Percentiles rank a stretch among this genome's conserved stretches.
Evolutionary conservation across 2,888 invertebrate genomes (phyloP).

Genomic region (Tortrix viridana): DNA sequence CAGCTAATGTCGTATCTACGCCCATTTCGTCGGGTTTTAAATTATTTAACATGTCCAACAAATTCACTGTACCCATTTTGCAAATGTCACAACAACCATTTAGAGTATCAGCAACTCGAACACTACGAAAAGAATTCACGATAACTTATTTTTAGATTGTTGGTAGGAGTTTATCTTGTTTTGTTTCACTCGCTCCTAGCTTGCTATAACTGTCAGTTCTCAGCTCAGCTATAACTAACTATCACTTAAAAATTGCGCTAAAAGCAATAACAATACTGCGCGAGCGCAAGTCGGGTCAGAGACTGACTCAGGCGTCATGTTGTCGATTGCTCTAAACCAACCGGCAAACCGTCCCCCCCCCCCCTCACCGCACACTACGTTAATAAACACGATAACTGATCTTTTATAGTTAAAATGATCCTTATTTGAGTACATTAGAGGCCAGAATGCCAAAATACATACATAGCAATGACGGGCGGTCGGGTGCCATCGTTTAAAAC

Average conservation of each 20-base stretch:
- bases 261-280: neutral
- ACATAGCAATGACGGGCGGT: no score
- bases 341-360: neutral
- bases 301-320: neutral
- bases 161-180: neutral
- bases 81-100: neutral
- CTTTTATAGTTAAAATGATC: no score
- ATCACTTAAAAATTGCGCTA: neutral
- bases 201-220: no score
- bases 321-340: neutral
- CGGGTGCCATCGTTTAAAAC: no score
- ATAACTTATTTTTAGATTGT: neutral
- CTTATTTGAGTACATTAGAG: no score
- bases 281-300: neutral
- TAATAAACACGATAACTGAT: no score
- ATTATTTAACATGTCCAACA: conserved; percentile 11
- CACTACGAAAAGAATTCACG: neutral
- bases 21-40: conserved; percentile 11
- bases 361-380: neutral
- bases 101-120: conserved; percentile 2
- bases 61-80: conserved; percentile 21
- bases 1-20: conserved; percentile 10
- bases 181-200: neutral
- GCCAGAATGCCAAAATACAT: no score
- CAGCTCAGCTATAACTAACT: no score